Percentiles rank a stretch among this genome's conserved stretches.
Evolutionary conservation across 2,113 vertebrate species (phyloP).

Genomic region (Ameiurus melas): DNA sequence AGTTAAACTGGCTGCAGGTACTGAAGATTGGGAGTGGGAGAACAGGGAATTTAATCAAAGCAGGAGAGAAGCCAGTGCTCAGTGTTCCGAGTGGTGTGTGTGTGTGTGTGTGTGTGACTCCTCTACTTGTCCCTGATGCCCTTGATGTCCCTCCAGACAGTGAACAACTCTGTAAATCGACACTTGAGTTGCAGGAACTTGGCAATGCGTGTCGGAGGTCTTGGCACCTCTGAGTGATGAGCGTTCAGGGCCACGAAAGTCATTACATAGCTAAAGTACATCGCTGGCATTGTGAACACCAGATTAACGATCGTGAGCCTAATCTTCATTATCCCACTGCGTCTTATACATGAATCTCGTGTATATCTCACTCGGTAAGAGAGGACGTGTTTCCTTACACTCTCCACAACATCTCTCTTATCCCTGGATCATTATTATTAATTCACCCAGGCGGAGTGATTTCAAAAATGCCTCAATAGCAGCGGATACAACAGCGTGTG

Average conservation of each 20-base stretch:
- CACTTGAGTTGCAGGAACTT: conserved; percentile 4
- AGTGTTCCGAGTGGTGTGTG: neutral
- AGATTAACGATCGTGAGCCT: neutral
- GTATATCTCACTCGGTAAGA: neutral
- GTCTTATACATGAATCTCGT: neutral
- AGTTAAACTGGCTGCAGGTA: neutral
- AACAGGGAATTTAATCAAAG: neutral
- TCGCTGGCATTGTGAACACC: neutral
- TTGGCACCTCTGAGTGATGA: neutral
- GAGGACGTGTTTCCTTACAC: neutral
- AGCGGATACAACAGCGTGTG: neutral
- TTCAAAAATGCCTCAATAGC: neutral
- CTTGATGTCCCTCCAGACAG: neutral
- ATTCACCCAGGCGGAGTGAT: neutral
- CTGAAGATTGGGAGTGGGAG: neutral
- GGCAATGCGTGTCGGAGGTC: neutral
- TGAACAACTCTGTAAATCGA: conserved; percentile 2
- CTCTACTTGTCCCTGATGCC: neutral
- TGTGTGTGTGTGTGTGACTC: neutral
- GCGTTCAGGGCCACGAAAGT: neutral
- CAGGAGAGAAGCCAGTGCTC: neutral
- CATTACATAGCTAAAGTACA: neutral
- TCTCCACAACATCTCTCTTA: neutral
- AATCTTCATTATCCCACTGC: neutral
- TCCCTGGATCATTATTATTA: neutral